Evolutionary conservation across 2,888 invertebrate species (phyloP).

Genomic region (Argyresthia goedartella): DNA sequence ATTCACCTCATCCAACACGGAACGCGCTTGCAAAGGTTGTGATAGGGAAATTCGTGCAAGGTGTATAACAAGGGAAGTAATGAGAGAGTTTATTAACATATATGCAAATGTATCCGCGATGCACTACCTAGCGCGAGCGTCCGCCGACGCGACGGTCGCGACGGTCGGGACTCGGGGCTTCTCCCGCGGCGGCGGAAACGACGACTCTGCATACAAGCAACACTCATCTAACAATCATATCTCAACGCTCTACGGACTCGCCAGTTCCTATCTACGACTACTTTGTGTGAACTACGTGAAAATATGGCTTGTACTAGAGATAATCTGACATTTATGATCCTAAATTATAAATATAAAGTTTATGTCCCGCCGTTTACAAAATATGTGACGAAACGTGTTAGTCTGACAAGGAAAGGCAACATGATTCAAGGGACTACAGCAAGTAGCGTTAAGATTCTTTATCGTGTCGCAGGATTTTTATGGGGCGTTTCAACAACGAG

Average conservation of each 20-base stretch:
- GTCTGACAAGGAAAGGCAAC: neutral
- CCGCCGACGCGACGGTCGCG: too few relatives aligned
- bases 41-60: slow-evolving; percentile 10
- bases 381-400: neutral
- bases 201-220: slow-evolving; percentile 19
- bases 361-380: too few relatives aligned
- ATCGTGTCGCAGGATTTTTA: neutral
- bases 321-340: too few relatives aligned
- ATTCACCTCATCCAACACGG: neutral
- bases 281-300: too few relatives aligned
- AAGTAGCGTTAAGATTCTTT: neutral
- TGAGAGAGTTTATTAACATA: slow-evolving; percentile 36
- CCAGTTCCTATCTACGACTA: too few relatives aligned
- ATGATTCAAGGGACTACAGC: neutral
- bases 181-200: slow-evolving; percentile 10
- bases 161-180: too few relatives aligned
- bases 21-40: neutral
- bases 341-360: too few relatives aligned
- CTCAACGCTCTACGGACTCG: slow-evolving; percentile 7
- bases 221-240: slow-evolving; percentile 24
- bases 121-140: slow-evolving; percentile 27
- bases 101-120: slow-evolving; percentile 38
- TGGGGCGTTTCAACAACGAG: neutral
- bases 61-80: slow-evolving; percentile 26
- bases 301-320: neutral